phyloP scores from a whole-genome alignment of 2,797 vertebrate genomes.

The Nasua narica region DNA sequence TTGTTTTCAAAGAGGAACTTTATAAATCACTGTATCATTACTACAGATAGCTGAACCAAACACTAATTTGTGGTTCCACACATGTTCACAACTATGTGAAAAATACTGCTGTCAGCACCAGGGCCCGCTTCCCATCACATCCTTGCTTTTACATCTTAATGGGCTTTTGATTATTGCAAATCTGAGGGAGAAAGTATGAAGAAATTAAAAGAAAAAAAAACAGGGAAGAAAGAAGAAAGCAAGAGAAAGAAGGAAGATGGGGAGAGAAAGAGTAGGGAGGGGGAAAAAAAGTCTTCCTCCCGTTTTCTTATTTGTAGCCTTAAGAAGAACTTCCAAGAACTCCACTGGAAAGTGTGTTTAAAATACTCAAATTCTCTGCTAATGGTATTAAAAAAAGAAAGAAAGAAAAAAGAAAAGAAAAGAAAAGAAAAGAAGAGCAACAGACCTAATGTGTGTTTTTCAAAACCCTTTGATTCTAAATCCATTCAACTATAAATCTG shows the following conservation, averaged over 20 bases:
- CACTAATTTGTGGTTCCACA: conserved; percentile 62
- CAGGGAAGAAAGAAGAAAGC: background rate
- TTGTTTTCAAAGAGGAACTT: conserved; percentile 58
- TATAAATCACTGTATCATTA: conserved; percentile 52
- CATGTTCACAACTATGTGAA: conserved; percentile 62
- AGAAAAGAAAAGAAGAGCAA: conserved; percentile 17
- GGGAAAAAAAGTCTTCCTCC: background rate
- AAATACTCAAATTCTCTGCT: background rate
- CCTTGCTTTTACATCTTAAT: background rate
- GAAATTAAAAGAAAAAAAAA: background rate
- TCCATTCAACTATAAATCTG: conserved; percentile 39
- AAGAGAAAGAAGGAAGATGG: background rate
- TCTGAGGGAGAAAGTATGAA: background rate
- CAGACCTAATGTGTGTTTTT: conserved; percentile 43
- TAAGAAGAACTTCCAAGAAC: background rate
- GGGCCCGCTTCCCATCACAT: background rate
- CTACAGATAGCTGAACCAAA: conserved; percentile 47
- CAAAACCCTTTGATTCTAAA: conserved; percentile 51
- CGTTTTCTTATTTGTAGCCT: conserved; percentile 2
- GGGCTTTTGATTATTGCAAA: conserved; percentile 47
- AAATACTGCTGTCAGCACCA: conserved; percentile 58
- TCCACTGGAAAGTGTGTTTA: background rate
- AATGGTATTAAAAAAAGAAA: background rate
- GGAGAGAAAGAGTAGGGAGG: background rate
- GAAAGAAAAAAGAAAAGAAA: background rate